Percentiles rank a stretch among this genome's conserved stretches.
Evolutionary conservation across 2,113 vertebrate genomes (phyloP).

Genomic region (Cephalophus harveyi): DNA sequence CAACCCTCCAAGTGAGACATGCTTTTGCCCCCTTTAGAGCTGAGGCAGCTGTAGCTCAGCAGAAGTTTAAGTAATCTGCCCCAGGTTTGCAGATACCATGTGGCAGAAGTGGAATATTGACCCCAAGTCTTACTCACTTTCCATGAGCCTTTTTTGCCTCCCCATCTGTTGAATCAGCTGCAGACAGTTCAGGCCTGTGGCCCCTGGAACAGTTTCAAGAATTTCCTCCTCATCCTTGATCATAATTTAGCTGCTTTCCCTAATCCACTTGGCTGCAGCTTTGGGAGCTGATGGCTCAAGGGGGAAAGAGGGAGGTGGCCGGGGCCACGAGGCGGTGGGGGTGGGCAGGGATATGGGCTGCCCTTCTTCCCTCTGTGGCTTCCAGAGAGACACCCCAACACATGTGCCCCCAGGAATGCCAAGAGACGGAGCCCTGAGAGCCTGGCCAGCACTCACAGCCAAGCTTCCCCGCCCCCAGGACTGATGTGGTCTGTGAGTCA

Average conservation of each 20-base stretch:
- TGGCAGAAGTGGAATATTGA: background rate
- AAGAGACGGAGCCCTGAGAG: background rate
- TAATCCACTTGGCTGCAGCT: background rate
- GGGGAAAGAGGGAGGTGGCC: background rate
- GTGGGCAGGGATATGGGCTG: background rate
- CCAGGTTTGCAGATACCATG: background rate
- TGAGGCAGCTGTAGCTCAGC: background rate
- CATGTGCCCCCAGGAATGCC: background rate
- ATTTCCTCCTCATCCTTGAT: background rate
- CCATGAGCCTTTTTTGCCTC: background rate
- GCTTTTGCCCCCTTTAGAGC: background rate
- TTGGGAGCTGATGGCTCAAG: background rate
- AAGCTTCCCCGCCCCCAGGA: background rate
- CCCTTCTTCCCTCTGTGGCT: background rate
- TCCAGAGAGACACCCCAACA: background rate
- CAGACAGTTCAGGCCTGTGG: background rate
- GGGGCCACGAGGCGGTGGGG: background rate
- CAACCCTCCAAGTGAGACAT: background rate
- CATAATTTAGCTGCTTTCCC: background rate
- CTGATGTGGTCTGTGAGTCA: slow-evolving; percentile 8
- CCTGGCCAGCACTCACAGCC: background rate
- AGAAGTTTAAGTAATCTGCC: background rate
- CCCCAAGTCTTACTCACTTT: background rate
- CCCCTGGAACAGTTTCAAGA: slow-evolving; percentile 9
- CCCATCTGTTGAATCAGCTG: slow-evolving; percentile 2